Evolutionary conservation across 2,113 vertebrate species (phyloP).

Genomic region (Herpetotheres cachinnans): DNA sequence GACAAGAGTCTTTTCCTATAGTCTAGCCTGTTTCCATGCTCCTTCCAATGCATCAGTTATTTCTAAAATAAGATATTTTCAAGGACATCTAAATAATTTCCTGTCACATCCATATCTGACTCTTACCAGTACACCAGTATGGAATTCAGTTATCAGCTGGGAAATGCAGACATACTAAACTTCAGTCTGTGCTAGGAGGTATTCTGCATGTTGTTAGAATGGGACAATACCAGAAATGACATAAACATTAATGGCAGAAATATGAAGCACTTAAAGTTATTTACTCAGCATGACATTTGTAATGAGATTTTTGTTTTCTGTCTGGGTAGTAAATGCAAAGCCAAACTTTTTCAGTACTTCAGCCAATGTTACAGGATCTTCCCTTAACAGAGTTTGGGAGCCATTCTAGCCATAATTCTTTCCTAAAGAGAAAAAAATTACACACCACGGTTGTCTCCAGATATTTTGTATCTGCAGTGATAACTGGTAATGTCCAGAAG

Average conservation of each 20-base stretch:
- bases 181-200: not conserved
- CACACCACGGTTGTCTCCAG: not conserved
- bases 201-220: not conserved
- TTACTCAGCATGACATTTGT: not conserved
- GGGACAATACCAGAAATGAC: not conserved
- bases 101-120: constrained; percentile 59
- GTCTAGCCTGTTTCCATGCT: not conserved
- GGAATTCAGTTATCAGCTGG: constrained; percentile 65
- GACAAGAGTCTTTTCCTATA: not conserved
- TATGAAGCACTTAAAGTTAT: not conserved
- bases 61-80: constrained; percentile 61
- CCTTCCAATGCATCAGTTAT: not conserved
- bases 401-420: not conserved
- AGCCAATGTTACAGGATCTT: not conserved
- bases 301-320: not conserved
- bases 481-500: not conserved
- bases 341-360: not conserved
- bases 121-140: constrained; percentile 46
- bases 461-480: not conserved
- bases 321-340: not conserved
- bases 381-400: not conserved
- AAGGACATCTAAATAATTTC: constrained; percentile 57
- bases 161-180: constrained; percentile 41
- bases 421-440: not conserved
- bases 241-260: not conserved